Evolutionary conservation across 1,140 invertebrate species (phyloP), one percentile per base, ranked within the genome.

Genomic region (Drosophila parabipectinata): DNA sequence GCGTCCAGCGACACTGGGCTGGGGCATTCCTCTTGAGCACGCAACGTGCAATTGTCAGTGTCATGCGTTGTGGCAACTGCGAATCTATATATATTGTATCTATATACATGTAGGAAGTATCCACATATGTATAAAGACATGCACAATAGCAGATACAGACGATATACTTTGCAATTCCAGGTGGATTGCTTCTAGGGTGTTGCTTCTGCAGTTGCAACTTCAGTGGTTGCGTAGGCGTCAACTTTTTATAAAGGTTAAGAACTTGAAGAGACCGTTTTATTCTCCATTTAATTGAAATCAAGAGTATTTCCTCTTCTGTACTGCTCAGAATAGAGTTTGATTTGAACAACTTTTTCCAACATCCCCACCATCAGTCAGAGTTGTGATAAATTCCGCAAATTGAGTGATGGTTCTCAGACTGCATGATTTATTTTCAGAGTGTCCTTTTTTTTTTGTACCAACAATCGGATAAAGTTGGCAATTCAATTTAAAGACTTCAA

Each of bases 1-100:
- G 44, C 62, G 67, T 58, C 62, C 72, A 71, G 69, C 69, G 63
- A 83, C 79, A 78, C 82, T 82, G 63, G 57, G 79, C 57, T 55
- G 68, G 75, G 79, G 57, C 79, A 74, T 77, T 80, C 77, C 81
- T 87, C 81, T 81, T 81, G 63, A 87, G 74, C 77, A 84, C 81
- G 82, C 82, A 85, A 80, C 77, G 79, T 82, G 61, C 79, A 81
- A 83, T 67, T 84, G 81, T 85, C 81, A 83, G 72, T 84, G 68
- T 77, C 81, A 85, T 77, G 74, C 68, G 28, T 45, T 69, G 63
- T 53, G 51, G 58, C 63, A 69, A 64, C 69, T 63, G 79, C 74
- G 72, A 72, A 64, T 47, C 32, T 41, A 52, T 41, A 51, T 47
- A 60, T 28, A 28, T 30, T 37, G 44, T 14, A 50, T 26, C 26